Percentiles rank a stretch among this genome's conserved stretches.
Evolutionary conservation across 2,113 vertebrate genomes (phyloP).

Genomic region (Romanogobio albipinnatus): DNA sequence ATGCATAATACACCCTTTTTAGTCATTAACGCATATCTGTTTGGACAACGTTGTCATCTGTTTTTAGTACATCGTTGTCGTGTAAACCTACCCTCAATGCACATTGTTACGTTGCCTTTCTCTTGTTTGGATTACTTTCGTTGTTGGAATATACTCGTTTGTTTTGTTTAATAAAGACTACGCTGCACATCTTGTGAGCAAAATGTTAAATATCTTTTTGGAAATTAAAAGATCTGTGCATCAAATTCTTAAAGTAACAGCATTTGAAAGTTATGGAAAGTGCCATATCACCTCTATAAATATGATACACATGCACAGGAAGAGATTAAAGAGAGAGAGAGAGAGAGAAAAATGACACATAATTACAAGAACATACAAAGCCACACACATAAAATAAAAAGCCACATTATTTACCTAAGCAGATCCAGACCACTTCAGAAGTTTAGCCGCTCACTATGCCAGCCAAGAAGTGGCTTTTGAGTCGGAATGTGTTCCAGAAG

Average conservation of each 20-base stretch:
- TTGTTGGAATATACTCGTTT: too few relatives aligned
- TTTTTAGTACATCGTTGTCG: too few relatives aligned
- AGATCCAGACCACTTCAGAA: constrained; percentile 75
- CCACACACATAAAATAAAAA: constrained; percentile 57
- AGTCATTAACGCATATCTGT: too few relatives aligned
- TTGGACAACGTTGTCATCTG: too few relatives aligned
- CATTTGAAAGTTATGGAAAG: neutral
- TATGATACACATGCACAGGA: constrained; percentile 21
- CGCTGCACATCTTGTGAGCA: neutral
- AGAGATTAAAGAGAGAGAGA: constrained; percentile 2
- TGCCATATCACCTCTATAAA: constrained; percentile 4
- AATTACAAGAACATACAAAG: constrained; percentile 30
- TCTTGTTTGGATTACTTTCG: too few relatives aligned
- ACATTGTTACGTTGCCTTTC: too few relatives aligned
- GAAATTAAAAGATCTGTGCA: neutral
- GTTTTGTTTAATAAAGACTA: too few relatives aligned
- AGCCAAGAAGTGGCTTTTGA: constrained; percentile 80
- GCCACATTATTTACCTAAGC: constrained; percentile 79
- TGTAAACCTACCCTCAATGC: too few relatives aligned
- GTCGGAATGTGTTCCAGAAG: constrained; percentile 87
- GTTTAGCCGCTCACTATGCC: constrained; percentile 72
- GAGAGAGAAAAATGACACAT: constrained; percentile 11
- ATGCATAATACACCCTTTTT: too few relatives aligned
- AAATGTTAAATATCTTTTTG: neutral
- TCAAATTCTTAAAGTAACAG: neutral